Evolutionary conservation across 2,113 vertebrate genomes (phyloP).

Genomic region (Petrocephalus zakoni): DNA sequence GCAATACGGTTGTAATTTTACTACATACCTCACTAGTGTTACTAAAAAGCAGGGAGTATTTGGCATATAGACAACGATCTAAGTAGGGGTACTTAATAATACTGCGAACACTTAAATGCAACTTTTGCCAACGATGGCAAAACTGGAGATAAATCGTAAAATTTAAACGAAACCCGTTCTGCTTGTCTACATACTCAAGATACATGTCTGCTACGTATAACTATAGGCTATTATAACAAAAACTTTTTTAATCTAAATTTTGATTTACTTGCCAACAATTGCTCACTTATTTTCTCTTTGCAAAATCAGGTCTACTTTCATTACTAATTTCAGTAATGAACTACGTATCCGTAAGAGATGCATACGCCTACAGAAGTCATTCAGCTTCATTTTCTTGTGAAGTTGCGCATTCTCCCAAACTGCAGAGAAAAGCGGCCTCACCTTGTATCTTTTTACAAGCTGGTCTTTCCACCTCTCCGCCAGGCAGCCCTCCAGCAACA

Average conservation of each 20-base stretch:
- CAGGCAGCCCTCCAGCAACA: slow-evolving; percentile 22
- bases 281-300: neutral
- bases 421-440: neutral
- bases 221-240: neutral
- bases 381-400: neutral
- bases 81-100: neutral
- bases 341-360: neutral
- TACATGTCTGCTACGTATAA: neutral
- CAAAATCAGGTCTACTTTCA: neutral
- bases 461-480: slow-evolving; percentile 26
- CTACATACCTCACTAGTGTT: neutral
- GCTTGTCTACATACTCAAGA: neutral
- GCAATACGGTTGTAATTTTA: neutral
- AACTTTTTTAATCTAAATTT: neutral
- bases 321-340: neutral
- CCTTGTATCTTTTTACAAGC: slow-evolving; percentile 23
- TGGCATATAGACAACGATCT: neutral
- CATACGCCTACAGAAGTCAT: neutral
- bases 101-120: neutral
- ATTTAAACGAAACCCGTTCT: neutral
- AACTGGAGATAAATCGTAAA: neutral
- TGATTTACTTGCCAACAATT: neutral
- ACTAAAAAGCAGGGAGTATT: neutral
- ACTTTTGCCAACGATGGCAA: neutral
- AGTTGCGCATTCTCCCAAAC: neutral